Base-by-base conservation (phyloP, 2,113 vertebrate species). In the Amphilophus citrinellus region DNA sequence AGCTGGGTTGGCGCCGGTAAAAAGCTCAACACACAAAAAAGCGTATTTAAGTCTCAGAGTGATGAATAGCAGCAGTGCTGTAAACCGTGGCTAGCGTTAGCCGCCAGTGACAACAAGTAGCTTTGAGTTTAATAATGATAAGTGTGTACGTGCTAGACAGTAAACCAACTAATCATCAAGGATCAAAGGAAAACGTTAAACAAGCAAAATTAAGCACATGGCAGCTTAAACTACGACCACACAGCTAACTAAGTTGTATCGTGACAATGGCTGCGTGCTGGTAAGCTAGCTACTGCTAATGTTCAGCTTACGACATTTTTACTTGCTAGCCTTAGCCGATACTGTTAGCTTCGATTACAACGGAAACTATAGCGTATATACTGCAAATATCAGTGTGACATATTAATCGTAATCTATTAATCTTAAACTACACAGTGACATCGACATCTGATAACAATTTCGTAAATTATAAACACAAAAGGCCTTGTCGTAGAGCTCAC, bases 1-100 rank as follows among this genome's bases (percentile, higher is more conserved):
- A 99, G 95, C 95, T 99, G 98, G 18, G 97, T 99, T 44, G 98
- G 98, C 83, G 97, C 97, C 78, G 98, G 98, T 86, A 99, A 94
- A 95, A 99, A 98, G 92, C 98, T 99, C 73, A 3, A 76, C 3
- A 82, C 22, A 89, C 10, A 77, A 60, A 3, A 20, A 63, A 15
- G 80, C 20, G 60, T 32, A 3, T 9, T 2, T 37, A 2, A 53
- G 5, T 5, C 7, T 20, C 7, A 22, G 30, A 30, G 37, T 56
- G 18, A n/a, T 42, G 18, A 27, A 22, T 2, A 62, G 6, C 32
- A 18, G 8, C 4, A 8, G 13, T 5, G 35, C 22, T 30, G 0
- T 59, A 2, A 47, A 13, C n/a, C 47, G 11, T 11, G 14, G 58
- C 57, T 71, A 62, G 4, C 75, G 10, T 84, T 88, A 87, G 62